Conservation (phyloP, 2,888 invertebrate species). For the Eupsilia transversa region DNA sequence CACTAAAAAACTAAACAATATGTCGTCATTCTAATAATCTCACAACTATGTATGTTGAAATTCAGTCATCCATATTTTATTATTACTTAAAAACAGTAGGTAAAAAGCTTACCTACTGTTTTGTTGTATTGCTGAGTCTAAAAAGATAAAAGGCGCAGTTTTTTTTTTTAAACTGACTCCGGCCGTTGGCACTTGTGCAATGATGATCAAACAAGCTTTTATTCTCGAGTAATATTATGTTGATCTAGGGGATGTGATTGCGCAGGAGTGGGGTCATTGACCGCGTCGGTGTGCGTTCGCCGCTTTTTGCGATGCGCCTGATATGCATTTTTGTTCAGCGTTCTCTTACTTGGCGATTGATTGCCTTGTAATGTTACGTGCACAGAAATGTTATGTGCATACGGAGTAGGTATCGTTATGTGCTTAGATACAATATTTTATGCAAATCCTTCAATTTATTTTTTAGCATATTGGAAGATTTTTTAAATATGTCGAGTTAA, state of each 20-base stretch:
- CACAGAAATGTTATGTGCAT: constrained; percentile 12
- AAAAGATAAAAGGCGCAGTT: constrained; percentile 32
- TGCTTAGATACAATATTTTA: not conserved
- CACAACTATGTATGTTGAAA: not conserved
- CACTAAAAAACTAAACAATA: not conserved
- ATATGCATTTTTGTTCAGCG: constrained; percentile 56
- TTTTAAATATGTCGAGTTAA: not conserved
- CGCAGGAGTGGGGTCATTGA: constrained; percentile 61
- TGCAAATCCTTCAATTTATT: not conserved
- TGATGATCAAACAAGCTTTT: constrained; percentile 55
- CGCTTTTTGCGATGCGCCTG: constrained; percentile 65
- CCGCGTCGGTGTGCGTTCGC: constrained; percentile 55
- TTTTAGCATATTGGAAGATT: not conserved
- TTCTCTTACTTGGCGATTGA: constrained; percentile 41
- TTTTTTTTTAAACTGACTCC: constrained; percentile 14
- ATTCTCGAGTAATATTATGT: constrained; percentile 43
- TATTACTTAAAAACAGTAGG: not conserved
- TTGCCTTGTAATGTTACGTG: constrained; percentile 47
- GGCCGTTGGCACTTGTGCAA: constrained; percentile 36
- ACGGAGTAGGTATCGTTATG: not conserved
- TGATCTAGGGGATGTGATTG: constrained; percentile 68
- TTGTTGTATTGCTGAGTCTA: not conserved
- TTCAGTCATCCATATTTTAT: not conserved
- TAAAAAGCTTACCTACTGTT: no score
- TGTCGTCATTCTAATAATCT: not conserved